Conservation (phyloP, 2,888 invertebrate species). For the Limnephilus auricula region DNA sequence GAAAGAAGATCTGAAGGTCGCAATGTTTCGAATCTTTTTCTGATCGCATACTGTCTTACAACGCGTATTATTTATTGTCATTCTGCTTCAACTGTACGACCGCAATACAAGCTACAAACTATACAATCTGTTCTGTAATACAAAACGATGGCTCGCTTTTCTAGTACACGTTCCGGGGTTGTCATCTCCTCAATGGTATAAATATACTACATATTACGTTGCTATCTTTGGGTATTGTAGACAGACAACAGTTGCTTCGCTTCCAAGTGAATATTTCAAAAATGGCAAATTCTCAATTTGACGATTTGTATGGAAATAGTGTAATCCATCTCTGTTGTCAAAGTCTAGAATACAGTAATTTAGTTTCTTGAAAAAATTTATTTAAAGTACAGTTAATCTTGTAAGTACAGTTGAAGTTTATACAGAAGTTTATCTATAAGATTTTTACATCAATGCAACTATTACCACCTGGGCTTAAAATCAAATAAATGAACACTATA, state of each 20-base stretch:
- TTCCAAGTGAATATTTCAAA: neutral
- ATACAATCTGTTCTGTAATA: neutral
- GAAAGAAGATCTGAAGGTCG: neutral
- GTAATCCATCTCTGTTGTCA: neutral
- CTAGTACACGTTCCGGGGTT: neutral
- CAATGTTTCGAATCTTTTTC: neutral
- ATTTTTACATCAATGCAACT: no score
- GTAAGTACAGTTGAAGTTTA: no score
- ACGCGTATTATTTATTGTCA: neutral
- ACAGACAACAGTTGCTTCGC: constrained; percentile 33
- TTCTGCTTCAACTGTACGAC: neutral
- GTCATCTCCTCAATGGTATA: neutral
- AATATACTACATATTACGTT: neutral
- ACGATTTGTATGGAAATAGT: neutral
- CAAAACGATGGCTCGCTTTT: neutral
- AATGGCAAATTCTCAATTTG: neutral
- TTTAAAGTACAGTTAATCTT: no score
- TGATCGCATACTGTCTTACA: neutral
- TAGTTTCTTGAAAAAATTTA: no score
- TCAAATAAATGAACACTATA: no score
- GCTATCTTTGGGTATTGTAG: neutral
- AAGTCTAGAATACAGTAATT: neutral
- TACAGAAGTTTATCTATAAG: no score
- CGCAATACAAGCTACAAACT: neutral
- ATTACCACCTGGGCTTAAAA: no score